Conservation (phyloP, 2,888 invertebrate genomes). For the Orgyia antiqua region DNA sequence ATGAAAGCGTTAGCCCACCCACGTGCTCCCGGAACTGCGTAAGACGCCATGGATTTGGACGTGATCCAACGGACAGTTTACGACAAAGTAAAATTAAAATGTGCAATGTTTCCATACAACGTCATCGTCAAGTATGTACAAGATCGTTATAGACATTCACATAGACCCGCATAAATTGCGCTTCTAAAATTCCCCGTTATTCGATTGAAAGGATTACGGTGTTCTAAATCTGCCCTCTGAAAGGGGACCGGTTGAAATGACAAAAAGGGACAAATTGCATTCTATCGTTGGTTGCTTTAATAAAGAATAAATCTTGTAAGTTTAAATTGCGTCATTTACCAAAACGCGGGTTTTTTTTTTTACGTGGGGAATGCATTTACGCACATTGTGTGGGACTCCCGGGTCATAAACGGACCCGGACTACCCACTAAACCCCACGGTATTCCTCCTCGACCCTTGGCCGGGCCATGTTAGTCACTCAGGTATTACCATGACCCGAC, state of each 20-base stretch:
- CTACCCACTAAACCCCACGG: too few species aligned
- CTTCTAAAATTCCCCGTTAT: constrained; percentile 49
- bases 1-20: constrained; percentile 38
- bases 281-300: constrained; percentile 23
- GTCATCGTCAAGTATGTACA: constrained; percentile 38
- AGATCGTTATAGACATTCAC: constrained; percentile 17
- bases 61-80: constrained; percentile 58
- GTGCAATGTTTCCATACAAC: constrained; percentile 38
- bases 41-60: constrained; percentile 46
- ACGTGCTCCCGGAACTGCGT: constrained; percentile 44
- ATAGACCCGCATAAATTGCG: constrained; percentile 45
- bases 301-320: constrained; percentile 10
- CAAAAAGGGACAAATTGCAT: constrained; percentile 53
- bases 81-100: constrained; percentile 61
- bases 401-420: too few species aligned
- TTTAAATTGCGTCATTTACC: constrained; percentile 1
- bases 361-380: too few species aligned
- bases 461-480: too few species aligned
- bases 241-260: constrained; percentile 29
- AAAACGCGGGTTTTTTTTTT: too few species aligned
- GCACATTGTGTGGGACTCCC: too few species aligned
- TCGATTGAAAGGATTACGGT: constrained; percentile 63
- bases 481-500: too few species aligned
- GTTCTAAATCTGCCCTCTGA: constrained; percentile 52
- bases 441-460: too few species aligned